phyloP scores from a whole-genome alignment of 2,113 vertebrate species.

The Garra rufa region DNA sequence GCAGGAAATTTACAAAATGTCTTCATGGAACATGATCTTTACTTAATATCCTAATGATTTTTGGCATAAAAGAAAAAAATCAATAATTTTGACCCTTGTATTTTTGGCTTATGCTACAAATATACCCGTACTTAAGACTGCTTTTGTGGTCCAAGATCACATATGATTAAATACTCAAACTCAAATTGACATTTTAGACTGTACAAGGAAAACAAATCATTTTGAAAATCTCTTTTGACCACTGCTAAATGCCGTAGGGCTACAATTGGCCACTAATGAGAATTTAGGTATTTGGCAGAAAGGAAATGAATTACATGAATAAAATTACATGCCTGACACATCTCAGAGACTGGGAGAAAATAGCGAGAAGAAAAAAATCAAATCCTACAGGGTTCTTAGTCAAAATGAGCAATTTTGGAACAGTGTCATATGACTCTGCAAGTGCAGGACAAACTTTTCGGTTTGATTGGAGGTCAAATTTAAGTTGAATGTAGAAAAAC shows the following conservation, averaged over 20 bases:
- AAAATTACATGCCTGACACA: not conserved
- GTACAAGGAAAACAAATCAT: not conserved
- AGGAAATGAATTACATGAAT: not conserved
- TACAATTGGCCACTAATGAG: not conserved
- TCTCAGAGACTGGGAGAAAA: not conserved
- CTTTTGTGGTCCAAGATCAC: no score
- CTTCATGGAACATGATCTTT: no score
- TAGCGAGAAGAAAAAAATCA: not conserved
- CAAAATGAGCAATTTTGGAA: not conserved
- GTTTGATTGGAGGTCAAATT: not conserved
- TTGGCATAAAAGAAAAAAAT: no score
- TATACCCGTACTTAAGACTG: no score
- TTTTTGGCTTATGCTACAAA: no score
- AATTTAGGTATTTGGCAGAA: not conserved
- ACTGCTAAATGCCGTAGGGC: not conserved
- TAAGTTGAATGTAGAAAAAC: not conserved
- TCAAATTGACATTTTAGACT: not conserved
- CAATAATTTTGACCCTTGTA: no score
- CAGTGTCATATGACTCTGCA: not conserved
- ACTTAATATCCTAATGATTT: no score
- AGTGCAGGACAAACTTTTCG: not conserved
- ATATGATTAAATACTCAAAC: not conserved
- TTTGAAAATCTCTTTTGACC: conserved; percentile 5
- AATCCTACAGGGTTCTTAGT: no score
- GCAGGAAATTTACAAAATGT: no score